These are phyloP conservation scores for Pararge aegeria DNA, from an alignment of 1,140 invertebrate genomes.

Conservation along the genomic window DNA sequence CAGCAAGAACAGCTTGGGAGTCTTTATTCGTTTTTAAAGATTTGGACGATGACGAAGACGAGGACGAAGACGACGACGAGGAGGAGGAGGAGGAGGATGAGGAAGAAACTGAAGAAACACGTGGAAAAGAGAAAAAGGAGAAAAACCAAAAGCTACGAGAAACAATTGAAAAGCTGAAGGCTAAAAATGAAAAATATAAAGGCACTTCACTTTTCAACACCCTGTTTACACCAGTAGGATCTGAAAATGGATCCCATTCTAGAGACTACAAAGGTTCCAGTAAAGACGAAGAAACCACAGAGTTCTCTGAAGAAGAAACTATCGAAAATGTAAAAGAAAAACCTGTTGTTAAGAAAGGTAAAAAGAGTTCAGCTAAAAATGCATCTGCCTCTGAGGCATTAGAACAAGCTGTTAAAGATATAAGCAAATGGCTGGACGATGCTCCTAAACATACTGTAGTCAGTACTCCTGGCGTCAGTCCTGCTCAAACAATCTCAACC, in stretches of 20 bases:
- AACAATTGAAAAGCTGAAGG: conserved; percentile 84
- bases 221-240: conserved; percentile 44
- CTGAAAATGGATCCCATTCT: conserved; percentile 37
- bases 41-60: no score
- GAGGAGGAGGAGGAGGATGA: no score
- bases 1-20: conserved; percentile 69
- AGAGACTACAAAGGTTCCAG: conserved; percentile 45
- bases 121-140: conserved; percentile 71
- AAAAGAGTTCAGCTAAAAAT: conserved; percentile 74
- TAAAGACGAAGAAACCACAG: conserved; percentile 47
- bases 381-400: conserved; percentile 87
- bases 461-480: conserved; percentile 83
- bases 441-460: conserved; percentile 87
- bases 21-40: conserved; percentile 63
- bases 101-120: conserved; percentile 57
- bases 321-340: conserved; percentile 51
- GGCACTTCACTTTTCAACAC: conserved; percentile 59
- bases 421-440: conserved; percentile 93
- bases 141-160: conserved; percentile 81
- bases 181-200: conserved; percentile 81
- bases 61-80: no score
- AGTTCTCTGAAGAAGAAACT: conserved; percentile 36
- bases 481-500: conserved; percentile 59
- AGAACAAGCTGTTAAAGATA: conserved; percentile 92
- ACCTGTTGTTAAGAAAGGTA: conserved; percentile 46